Conservation (phyloP, 1,140 invertebrate genomes). For the Lepidurus apus region DNA sequence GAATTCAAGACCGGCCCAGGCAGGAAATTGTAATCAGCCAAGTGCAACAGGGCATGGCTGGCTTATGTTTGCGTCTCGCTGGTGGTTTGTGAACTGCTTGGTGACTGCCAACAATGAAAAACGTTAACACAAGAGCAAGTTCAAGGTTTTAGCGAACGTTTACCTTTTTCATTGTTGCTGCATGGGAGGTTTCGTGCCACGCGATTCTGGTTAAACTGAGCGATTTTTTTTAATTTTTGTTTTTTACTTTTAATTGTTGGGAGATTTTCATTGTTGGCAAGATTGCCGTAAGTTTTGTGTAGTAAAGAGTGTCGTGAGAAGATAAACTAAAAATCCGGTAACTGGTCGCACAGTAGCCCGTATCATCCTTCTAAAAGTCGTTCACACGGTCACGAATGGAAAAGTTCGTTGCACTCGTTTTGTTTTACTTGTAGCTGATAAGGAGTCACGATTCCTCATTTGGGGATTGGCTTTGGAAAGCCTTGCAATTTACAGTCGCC, state of each 20-base stretch:
- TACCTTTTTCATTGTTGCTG: background rate
- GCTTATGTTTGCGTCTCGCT: background rate
- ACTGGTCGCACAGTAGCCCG: background rate
- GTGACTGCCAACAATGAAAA: conserved; percentile 1
- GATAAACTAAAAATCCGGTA: background rate
- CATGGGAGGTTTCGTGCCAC: background rate
- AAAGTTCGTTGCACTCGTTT: conserved; percentile 15
- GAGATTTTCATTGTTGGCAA: too few species aligned
- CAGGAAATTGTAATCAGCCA: conserved; percentile 3
- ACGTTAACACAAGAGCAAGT: background rate
- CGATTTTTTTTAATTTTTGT: background rate
- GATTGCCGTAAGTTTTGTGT: too few species aligned
- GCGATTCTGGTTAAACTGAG: background rate
- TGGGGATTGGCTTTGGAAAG: background rate
- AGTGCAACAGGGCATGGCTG: background rate
- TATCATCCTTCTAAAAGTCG: background rate
- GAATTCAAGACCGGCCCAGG: background rate
- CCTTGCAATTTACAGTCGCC: background rate
- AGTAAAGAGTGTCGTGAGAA: conserved; percentile 1
- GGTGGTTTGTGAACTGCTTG: background rate
- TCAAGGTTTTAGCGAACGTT: conserved; percentile 15
- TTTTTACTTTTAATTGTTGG: too few species aligned
- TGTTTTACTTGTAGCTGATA: conserved; percentile 5
- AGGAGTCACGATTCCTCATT: conserved; percentile 11
- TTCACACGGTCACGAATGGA: background rate